phyloP scores from a whole-genome alignment of 2,797 vertebrate genomes.

The Pipistrellus pipistrellus region DNA sequence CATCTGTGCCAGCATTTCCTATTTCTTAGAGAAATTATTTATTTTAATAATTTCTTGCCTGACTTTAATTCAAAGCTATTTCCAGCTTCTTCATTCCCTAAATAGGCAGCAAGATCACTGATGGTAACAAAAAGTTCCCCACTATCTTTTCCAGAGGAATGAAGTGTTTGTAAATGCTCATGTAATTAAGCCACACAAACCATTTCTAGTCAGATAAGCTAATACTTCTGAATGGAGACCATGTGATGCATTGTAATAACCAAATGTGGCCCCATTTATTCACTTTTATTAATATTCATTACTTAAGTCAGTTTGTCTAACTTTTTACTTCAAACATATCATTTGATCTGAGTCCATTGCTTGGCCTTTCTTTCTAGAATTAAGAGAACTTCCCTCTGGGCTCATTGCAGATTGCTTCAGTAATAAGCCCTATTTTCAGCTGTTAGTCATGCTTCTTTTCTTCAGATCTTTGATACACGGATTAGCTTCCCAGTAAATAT shows the following conservation, averaged over 20 bases:
- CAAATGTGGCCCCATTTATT: neutral
- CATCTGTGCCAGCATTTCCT: neutral
- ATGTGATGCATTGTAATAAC: neutral
- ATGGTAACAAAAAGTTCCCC: neutral
- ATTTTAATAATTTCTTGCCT: neutral
- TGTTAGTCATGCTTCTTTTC: constrained; percentile 14
- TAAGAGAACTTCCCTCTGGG: neutral
- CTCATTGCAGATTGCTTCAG: constrained; percentile 34
- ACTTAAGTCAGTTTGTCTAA: constrained; percentile 58
- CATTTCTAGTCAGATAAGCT: neutral
- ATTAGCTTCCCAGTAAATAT: constrained; percentile 61
- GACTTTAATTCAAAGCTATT: constrained; percentile 1
- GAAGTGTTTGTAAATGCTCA: neutral
- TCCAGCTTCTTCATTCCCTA: constrained; percentile 32
- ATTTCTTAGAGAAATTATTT: constrained; percentile 9
- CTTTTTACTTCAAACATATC: constrained; percentile 43
- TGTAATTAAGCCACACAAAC: neutral
- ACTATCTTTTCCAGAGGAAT: constrained; percentile 2
- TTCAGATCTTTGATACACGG: constrained; percentile 57
- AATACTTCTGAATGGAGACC: neutral
- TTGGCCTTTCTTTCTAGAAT: constrained; percentile 50
- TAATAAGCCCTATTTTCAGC: constrained; percentile 73
- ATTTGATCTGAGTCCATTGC: constrained; percentile 50
- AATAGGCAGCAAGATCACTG: neutral
- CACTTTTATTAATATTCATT: constrained; percentile 52